These are phyloP conservation scores for Drosophila orena DNA, from an alignment of 1,140 invertebrate genomes.

Conservation along the genomic window DNA sequence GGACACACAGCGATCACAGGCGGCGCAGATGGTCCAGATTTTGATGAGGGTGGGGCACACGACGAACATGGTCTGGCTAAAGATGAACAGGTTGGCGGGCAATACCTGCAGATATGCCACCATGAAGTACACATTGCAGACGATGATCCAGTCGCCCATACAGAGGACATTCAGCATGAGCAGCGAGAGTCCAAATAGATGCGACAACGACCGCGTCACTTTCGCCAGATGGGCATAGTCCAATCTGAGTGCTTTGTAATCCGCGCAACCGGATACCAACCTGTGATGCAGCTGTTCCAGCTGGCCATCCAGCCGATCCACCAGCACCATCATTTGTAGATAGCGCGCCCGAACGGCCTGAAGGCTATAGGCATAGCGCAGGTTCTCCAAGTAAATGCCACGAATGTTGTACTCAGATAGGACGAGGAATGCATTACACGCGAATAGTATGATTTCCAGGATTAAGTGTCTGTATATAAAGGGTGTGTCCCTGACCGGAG, in stretches of 20 bases:
- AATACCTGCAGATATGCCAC: slow-evolving; percentile 14
- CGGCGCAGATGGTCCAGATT: slow-evolving; percentile 52
- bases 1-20: slow-evolving; percentile 41
- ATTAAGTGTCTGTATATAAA: neutral
- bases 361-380: slow-evolving; percentile 29
- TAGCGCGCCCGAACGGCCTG: slow-evolving; percentile 62
- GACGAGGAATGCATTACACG: neutral
- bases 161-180: slow-evolving; percentile 64
- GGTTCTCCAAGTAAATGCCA: neutral
- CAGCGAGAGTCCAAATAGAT: slow-evolving; percentile 49
- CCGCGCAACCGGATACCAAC: neutral
- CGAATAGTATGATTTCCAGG: slow-evolving; percentile 15
- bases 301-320: slow-evolving; percentile 46
- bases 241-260: slow-evolving; percentile 23
- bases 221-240: slow-evolving; percentile 51
- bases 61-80: slow-evolving; percentile 35
- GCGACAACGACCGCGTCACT: slow-evolving; percentile 35
- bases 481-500: neutral
- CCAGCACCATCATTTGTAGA: slow-evolving; percentile 51
- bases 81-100: slow-evolving; percentile 19
- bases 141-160: slow-evolving; percentile 59
- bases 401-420: accelerated
- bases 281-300: slow-evolving; percentile 33
- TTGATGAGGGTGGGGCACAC: slow-evolving; percentile 53
- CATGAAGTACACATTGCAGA: slow-evolving; percentile 57